Percentiles rank a stretch among this genome's conserved stretches.
Evolutionary conservation across 2,888 invertebrate species (phyloP).

Genomic region (Drosophila borborema): DNA sequence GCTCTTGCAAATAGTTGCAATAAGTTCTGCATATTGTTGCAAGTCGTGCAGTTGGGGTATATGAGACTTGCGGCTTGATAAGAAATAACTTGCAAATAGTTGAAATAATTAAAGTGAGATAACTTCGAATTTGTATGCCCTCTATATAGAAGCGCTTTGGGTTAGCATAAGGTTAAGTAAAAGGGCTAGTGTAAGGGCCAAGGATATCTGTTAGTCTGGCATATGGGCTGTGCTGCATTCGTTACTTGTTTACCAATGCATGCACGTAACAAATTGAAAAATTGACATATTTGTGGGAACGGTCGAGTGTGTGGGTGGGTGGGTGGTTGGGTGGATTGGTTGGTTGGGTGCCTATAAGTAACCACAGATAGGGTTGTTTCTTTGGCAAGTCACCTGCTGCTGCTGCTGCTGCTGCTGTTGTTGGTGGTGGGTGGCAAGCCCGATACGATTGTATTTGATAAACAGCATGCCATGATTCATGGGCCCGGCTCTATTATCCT

Average conservation of each 20-base stretch:
- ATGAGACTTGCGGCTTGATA: neutral
- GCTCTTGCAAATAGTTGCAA: slow-evolving; percentile 53
- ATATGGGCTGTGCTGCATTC: neutral
- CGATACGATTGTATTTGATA: slow-evolving; percentile 68
- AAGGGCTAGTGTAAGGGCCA: too few species aligned
- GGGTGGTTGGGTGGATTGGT: neutral
- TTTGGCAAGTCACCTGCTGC: slow-evolving; percentile 3
- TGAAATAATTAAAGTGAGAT: neutral
- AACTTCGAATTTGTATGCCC: neutral
- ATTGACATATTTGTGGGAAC: slow-evolving; percentile 63
- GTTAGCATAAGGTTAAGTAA: too few species aligned
- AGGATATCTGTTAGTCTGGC: slow-evolving; percentile 12
- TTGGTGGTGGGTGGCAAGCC: slow-evolving; percentile 1
- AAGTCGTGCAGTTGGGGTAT: neutral
- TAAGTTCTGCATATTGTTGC: slow-evolving; percentile 25
- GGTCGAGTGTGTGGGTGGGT: neutral
- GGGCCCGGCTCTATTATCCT: slow-evolving; percentile 66
- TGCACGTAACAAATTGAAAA: slow-evolving; percentile 71
- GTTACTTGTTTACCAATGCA: slow-evolving; percentile 28
- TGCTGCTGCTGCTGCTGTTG: neutral
- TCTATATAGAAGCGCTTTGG: too few species aligned
- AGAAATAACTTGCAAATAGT: neutral
- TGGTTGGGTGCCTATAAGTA: slow-evolving; percentile 38
- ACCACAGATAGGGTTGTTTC: slow-evolving; percentile 62
- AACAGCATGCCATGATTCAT: slow-evolving; percentile 75